Conservation (phyloP, 2,113 vertebrate species). For the Poeciliopsis occidentalis region DNA sequence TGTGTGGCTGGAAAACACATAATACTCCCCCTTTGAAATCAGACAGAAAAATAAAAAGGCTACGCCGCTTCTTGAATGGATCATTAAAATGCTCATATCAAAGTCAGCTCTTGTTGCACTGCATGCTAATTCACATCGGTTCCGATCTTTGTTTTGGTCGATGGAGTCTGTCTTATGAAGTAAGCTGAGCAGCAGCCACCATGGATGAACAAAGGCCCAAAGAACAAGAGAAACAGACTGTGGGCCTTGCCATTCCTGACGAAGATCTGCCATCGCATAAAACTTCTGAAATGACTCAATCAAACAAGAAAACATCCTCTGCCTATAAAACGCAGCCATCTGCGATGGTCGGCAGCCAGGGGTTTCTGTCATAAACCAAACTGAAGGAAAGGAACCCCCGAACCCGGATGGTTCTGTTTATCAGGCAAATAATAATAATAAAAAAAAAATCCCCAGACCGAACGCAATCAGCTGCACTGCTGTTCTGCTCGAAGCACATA, state of each 20-base stretch:
- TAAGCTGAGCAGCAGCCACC: neutral
- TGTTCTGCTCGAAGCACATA: conserved; percentile 41
- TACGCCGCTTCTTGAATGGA: no score
- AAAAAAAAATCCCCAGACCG: neutral
- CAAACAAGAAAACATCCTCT: conserved; percentile 12
- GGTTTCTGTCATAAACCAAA: conserved; percentile 63
- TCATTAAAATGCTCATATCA: no score
- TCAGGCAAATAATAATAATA: conserved; percentile 18
- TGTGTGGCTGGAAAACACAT: no score
- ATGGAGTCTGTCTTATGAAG: no score
- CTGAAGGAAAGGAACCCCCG: conserved; percentile 27
- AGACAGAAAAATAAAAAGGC: no score
- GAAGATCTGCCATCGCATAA: neutral
- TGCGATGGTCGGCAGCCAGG: conserved; percentile 63
- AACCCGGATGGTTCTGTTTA: conserved; percentile 71
- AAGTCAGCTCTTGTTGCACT: no score
- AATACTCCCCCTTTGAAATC: no score
- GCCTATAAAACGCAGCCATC: conserved; percentile 56
- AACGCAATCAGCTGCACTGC: conserved; percentile 46
- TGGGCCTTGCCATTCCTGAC: neutral
- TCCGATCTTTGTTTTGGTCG: no score
- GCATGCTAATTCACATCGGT: no score
- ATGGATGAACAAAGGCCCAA: neutral
- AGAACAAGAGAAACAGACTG: neutral
- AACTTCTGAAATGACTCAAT: conserved; percentile 50